Evolutionary conservation across 2,888 invertebrate species (phyloP), one percentile per base, ranked within the genome.

Genomic region (Dicycla oo): DNA sequence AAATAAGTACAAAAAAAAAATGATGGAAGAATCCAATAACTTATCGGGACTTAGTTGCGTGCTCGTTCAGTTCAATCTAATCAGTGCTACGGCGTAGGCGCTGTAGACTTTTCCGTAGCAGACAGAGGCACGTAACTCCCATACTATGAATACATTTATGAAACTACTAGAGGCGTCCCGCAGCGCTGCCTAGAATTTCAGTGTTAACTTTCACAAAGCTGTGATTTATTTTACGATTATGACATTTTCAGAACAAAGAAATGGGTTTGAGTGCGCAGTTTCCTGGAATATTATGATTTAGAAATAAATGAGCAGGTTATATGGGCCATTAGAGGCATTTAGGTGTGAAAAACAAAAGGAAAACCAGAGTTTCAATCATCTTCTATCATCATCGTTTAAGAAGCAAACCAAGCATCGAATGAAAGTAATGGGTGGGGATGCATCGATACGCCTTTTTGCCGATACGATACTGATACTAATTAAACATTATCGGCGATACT

Each of bases 71-170:
- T 74, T n/a, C 71, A 70, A 72, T 83, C 77, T 56, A 70, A 83
- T 80, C 77, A 83, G 67, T 61, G 73, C 72, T 83, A 82, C 81
- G 72, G 70, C 81, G 83, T 82, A 83, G 83, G 58, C 68, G 4
- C 20, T 65, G 73, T 74, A 76, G 78, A 51, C 54, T 67, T 61
- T 66, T 51, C 38, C 80, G 83, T 83, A 83, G 78, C 74, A 65
- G n/a, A 45, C 61, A 60, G 56, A 57, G 49, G 58, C 81, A 80
- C 83, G 72, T 82, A 78, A 72, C 74, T 74, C 72, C 74, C 69
- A 75, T 70, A 75, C 67, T 69, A 80, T 80, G 83, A 78, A 82
- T 82, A 82, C 69, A 74, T 82, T 82, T 74, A 77, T 66, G 68
- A 73, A 61, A 83, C 64, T 69, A 72, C 70, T 67, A 60, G 53